Conservation (phyloP, 2,113 vertebrate species). For the Callopanchax toddi region DNA sequence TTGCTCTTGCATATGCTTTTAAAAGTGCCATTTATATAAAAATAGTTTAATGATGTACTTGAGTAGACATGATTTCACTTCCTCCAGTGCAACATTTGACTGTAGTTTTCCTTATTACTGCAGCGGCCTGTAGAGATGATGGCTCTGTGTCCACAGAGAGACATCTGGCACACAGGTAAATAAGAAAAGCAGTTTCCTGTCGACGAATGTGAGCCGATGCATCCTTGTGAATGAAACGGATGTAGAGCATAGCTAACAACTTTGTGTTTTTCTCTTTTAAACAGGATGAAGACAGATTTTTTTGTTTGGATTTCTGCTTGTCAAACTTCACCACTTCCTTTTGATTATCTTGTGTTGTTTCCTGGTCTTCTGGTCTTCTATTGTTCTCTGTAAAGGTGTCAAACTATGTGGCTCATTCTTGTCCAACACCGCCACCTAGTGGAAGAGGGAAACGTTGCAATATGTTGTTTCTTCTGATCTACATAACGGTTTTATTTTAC, state of each 20-base stretch:
- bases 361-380: constrained; percentile 16
- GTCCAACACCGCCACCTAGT: constrained; percentile 65
- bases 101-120: constrained; percentile 31
- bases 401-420: constrained; percentile 20
- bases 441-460: constrained; percentile 22
- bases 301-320: constrained; percentile 24
- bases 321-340: constrained; percentile 19
- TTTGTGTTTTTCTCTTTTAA: constrained; percentile 15
- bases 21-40: not conserved
- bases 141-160: not conserved
- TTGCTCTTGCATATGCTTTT: too few species aligned
- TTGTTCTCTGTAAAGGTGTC: constrained; percentile 13
- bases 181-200: not conserved
- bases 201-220: constrained; percentile 6
- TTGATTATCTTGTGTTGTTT: constrained; percentile 17
- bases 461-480: not conserved
- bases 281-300: constrained; percentile 47
- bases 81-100: constrained; percentile 27
- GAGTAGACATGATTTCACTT: constrained; percentile 17
- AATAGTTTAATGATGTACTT: constrained; percentile 1
- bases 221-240: constrained; percentile 6
- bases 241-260: constrained; percentile 7
- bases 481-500: too few species aligned
- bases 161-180: constrained; percentile 34
- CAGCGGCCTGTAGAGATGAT: constrained; percentile 60